phyloP scores from a whole-genome alignment of 1,140 invertebrate species.

The Hyles vespertilio region DNA sequence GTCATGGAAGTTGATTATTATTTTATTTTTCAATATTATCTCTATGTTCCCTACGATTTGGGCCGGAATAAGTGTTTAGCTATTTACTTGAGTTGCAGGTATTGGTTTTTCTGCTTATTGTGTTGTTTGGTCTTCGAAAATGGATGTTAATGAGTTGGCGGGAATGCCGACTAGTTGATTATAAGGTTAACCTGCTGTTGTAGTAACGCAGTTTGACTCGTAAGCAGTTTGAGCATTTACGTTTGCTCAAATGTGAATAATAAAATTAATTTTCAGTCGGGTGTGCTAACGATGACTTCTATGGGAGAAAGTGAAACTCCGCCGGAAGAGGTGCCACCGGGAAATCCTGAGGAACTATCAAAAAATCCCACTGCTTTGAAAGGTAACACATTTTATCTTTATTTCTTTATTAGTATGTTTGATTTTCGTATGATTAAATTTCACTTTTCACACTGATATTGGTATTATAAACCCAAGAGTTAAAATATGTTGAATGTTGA shows the following conservation, averaged over 20 bases:
- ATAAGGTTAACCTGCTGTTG: conserved; percentile 38
- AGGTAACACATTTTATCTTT: conserved; percentile 71
- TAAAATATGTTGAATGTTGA: no score
- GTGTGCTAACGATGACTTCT: conserved; percentile 46
- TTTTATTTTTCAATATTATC: conserved; percentile 1
- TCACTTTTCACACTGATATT: no score
- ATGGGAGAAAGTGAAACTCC: conserved; percentile 59
- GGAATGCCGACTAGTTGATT: conserved; percentile 28
- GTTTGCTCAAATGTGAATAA: no score
- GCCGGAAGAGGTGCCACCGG: conserved; percentile 54
- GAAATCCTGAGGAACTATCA: conserved; percentile 80
- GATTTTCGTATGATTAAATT: no score
- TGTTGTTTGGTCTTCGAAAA: background rate
- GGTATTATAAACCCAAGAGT: no score
- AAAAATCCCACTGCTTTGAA: conserved; percentile 81
- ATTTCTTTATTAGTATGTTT: conserved; percentile 2
- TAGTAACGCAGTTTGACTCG: no score
- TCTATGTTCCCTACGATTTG: no score
- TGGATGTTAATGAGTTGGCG: conserved; percentile 28
- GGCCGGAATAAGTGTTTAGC: background rate
- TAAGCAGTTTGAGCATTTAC: no score
- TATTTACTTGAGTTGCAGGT: no score
- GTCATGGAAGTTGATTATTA: conserved; percentile 15
- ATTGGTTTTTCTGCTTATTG: background rate
- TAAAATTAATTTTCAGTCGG: background rate